Conservation (phyloP, 2,888 invertebrate genomes). For the Chrysolina oricalcia region DNA sequence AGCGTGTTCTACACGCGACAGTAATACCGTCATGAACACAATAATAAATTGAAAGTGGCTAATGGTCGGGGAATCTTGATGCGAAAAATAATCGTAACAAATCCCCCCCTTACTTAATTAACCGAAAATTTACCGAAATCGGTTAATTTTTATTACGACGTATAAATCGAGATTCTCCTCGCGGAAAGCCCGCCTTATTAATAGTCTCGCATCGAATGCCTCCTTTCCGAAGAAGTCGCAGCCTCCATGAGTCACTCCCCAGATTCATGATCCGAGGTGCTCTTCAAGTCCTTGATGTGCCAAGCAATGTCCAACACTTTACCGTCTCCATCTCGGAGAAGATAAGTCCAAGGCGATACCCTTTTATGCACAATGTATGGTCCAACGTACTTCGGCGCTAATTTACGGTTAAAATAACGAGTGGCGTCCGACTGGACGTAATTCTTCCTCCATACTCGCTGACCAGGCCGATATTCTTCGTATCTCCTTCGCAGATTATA, state of each 20-base stretch:
- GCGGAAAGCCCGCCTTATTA: too few species aligned
- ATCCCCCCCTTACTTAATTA: too few species aligned
- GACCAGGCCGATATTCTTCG: constrained; percentile 34
- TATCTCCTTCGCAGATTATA: constrained; percentile 43
- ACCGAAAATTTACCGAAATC: too few species aligned
- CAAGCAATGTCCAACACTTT: not conserved
- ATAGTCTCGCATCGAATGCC: too few species aligned
- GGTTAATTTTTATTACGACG: too few species aligned
- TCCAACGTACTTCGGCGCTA: constrained; percentile 42
- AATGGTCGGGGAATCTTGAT: too few species aligned
- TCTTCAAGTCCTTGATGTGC: constrained; percentile 10
- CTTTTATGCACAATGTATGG: constrained; percentile 22
- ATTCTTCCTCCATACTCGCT: constrained; percentile 48
- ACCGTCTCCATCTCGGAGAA: not conserved
- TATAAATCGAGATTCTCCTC: too few species aligned
- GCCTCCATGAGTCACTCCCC: not conserved
- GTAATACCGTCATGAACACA: not conserved
- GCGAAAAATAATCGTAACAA: too few species aligned
- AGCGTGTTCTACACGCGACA: not conserved
- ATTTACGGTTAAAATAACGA: constrained; percentile 49
- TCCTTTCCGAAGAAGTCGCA: not conserved
- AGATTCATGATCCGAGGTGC: not conserved
- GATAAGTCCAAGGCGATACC: constrained; percentile 36
- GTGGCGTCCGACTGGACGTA: constrained; percentile 51
- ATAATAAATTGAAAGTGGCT: not conserved